phyloP scores from a whole-genome alignment of 2,113 vertebrate genomes.

The Engraulis encrasicolus region DNA sequence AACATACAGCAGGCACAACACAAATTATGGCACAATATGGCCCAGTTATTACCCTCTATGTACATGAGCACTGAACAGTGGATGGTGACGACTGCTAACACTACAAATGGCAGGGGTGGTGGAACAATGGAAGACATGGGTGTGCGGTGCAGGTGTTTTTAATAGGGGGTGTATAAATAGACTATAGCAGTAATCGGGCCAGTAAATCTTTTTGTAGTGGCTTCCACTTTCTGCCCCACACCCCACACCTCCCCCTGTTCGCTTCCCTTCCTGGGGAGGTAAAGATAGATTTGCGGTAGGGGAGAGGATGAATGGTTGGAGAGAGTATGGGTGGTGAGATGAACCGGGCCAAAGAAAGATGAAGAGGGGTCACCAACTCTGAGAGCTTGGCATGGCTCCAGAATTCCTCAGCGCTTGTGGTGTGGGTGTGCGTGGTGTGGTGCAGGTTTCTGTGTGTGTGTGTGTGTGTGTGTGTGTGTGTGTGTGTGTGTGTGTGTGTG shows the following conservation, averaged over 20 bases:
- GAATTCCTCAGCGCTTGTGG: conserved; percentile 33
- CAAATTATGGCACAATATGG: not conserved
- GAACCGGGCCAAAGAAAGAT: not conserved
- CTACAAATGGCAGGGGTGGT: not conserved
- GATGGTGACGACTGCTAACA: not conserved
- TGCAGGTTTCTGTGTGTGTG: too few relatives aligned
- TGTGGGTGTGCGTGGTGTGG: conserved; percentile 21
- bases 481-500: conserved; percentile 11
- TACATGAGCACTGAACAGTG: not conserved
- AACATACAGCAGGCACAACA: not conserved
- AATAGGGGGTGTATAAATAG: conserved; percentile 29
- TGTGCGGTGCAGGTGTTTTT: not conserved
- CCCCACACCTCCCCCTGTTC: too few relatives aligned
- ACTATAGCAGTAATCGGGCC: not conserved
- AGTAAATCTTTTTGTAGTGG: conserved; percentile 1
- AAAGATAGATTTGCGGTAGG: not conserved
- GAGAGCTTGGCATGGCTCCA: not conserved
- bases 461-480: conserved; percentile 4
- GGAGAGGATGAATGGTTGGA: not conserved
- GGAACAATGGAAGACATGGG: not conserved
- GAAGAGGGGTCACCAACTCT: not conserved
- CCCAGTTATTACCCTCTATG: not conserved
- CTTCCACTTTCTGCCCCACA: not conserved
- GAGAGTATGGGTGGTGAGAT: not conserved
- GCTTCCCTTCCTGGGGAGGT: too few relatives aligned